Percentiles rank a stretch among this genome's conserved stretches.
These are phyloP conservation scores for Phoxinus dragarum DNA, from an alignment of 2,797 vertebrate species.

Conservation along the genomic window DNA sequence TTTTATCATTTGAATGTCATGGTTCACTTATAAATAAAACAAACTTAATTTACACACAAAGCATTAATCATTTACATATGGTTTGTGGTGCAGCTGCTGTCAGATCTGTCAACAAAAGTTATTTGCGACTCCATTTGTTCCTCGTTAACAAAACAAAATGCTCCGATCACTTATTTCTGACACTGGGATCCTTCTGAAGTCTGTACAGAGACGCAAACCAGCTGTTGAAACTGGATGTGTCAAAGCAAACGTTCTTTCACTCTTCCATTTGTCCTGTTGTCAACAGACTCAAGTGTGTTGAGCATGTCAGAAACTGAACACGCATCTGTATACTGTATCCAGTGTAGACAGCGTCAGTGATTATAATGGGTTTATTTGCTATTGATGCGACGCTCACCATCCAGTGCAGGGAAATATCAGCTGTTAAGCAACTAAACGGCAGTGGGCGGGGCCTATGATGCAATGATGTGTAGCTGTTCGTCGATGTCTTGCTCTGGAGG, in stretches of 20 bases:
- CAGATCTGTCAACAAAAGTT: not conserved
- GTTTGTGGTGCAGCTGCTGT: not conserved
- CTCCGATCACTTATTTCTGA: not conserved
- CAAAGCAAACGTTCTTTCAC: not conserved
- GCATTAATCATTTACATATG: not conserved
- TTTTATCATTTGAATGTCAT: not conserved
- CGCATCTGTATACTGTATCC: not conserved
- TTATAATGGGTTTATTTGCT: not conserved
- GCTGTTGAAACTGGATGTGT: not conserved
- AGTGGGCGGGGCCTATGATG: not conserved
- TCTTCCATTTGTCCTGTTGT: not conserved
- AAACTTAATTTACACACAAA: not conserved
- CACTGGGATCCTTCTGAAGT: not conserved
- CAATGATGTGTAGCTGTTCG: not conserved
- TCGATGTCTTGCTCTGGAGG: not conserved
- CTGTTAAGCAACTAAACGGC: not conserved
- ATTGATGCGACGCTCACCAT: not conserved
- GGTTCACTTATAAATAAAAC: not conserved
- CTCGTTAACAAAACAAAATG: not conserved
- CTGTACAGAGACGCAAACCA: not conserved
- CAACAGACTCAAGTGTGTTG: accelerated
- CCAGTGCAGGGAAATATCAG: not conserved
- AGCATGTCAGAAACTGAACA: not conserved
- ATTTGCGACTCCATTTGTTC: not conserved
- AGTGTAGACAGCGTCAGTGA: not conserved